Evolutionary conservation across 2,888 invertebrate genomes (phyloP), one percentile per base, ranked within the genome.

Genomic region (Caenorhabditis parvicauda): DNA sequence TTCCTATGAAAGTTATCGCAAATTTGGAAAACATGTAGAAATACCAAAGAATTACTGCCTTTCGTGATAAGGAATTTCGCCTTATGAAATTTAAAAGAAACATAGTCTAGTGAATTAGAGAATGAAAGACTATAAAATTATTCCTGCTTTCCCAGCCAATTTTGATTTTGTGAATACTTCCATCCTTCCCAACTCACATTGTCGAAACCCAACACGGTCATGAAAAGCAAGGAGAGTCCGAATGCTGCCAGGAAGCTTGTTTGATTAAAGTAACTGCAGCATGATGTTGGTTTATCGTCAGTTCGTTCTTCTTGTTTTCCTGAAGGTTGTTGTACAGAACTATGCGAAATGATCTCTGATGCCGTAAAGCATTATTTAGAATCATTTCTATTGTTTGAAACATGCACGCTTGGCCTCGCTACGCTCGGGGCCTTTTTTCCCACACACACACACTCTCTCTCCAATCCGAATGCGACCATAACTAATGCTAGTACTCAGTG

Each of bases 151-250:
- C 9, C 42, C 14, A 21, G 42, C 12, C 35, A n/a, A 17, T n/a
- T 41, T 41, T 41, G 9, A 1, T n/a, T n/a, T n/a, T n/a, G n/a
- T n/a, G n/a, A n/a, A n/a, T n/a, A n/a, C n/a, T n/a, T n/a, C n/a
- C n/a, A n/a, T n/a, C n/a, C n/a, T n/a, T n/a, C n/a, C 35, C 9
- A 32, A 32, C 9, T 12, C 35, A 76, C 75, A 46, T 77, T 77
- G 49, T 77, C 77, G 49, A 77, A 77, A 29, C 76, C 77, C 3
- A 77, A 63, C 37, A 77, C 77, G 6, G 77, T 77, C 65, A 77
- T 67, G 57, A 67, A 77, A 7, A 77, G 64, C 2, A 77, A 59
- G n/a, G 75, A 54, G 21, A 77, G 52, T 1, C 72, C 73, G 43
- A 77, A 62, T 22, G 71, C 75, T 0, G 77, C 70, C 5, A 66